A percentile compares a stretch with the other conserved stretches of the same genome.
phyloP scores from a whole-genome alignment of 2,888 invertebrate species.

The Troides aeacus region DNA sequence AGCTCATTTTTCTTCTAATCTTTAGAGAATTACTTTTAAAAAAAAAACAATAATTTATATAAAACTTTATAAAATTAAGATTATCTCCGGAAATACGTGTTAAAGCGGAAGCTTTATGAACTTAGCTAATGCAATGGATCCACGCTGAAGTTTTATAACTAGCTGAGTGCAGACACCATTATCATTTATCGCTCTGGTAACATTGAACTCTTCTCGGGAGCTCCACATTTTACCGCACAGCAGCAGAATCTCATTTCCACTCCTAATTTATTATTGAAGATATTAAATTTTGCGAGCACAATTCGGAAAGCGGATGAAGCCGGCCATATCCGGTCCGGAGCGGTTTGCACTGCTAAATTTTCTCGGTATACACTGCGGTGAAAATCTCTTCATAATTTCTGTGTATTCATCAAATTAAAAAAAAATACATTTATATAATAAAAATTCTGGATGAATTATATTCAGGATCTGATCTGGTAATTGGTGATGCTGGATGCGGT shows the following conservation, averaged over 20 bases:
- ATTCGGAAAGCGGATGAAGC: slow-evolving; percentile 31
- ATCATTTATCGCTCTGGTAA: slow-evolving; percentile 27
- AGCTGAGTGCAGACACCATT: slow-evolving; percentile 25
- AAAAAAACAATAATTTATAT: neutral
- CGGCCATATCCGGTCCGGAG: neutral
- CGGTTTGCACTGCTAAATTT: neutral
- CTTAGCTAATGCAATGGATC: slow-evolving; percentile 14
- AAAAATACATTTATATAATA: too few species aligned
- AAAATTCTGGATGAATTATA: too few species aligned
- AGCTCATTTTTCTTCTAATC: too few species aligned
- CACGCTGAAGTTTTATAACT: slow-evolving; percentile 28
- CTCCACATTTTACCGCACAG: slow-evolving; percentile 16
- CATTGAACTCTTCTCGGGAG: slow-evolving; percentile 10
- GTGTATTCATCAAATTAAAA: too few species aligned
- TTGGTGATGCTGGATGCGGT: too few species aligned
- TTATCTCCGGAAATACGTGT: slow-evolving; percentile 16
- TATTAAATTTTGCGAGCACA: slow-evolving; percentile 12
- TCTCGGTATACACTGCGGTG: too few species aligned
- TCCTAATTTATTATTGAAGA: slow-evolving; percentile 25
- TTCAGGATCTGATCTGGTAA: too few species aligned
- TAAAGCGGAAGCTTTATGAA: slow-evolving; percentile 26
- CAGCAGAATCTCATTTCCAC: slow-evolving; percentile 20
- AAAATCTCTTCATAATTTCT: too few species aligned
- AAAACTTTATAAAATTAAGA: slow-evolving; percentile 24
- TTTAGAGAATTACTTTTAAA: too few species aligned